Conservation (phyloP, 1,140 invertebrate genomes). For the Drosophila guanche region DNA sequence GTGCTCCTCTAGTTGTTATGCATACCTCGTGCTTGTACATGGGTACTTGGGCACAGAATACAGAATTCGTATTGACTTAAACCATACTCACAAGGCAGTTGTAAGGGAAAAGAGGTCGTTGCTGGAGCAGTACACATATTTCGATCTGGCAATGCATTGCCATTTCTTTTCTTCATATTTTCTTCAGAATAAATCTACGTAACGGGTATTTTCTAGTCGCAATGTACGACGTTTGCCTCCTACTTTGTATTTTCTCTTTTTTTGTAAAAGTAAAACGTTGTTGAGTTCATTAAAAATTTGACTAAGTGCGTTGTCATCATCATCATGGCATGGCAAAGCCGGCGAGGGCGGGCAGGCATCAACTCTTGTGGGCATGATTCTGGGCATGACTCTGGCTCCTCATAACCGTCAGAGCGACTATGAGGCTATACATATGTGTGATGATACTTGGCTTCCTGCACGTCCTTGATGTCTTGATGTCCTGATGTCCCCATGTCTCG, state of each 20-base stretch:
- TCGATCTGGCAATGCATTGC: too few relatives aligned
- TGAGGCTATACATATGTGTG: conserved; percentile 7
- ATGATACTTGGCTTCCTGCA: conserved; percentile 28
- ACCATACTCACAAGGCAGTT: too few relatives aligned
- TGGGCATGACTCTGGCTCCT: conserved; percentile 27
- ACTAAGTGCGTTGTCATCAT: conserved; percentile 76
- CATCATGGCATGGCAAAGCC: conserved; percentile 35
- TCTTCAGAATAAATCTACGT: neutral
- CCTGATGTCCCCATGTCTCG: too few relatives aligned
- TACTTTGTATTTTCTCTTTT: conserved; percentile 15
- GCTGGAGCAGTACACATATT: too few relatives aligned
- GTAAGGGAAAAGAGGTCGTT: too few relatives aligned
- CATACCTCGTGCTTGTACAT: neutral
- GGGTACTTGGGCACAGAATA: neutral
- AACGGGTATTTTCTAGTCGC: conserved; percentile 3
- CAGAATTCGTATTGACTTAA: neutral
- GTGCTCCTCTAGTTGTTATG: conserved; percentile 29
- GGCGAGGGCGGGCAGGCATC: conserved; percentile 1
- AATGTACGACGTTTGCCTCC: neutral
- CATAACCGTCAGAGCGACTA: conserved; percentile 28
- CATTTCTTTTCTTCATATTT: too few relatives aligned
- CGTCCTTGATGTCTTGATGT: conserved; percentile 35
- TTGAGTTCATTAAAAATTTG: conserved; percentile 79
- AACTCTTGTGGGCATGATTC: conserved; percentile 24
- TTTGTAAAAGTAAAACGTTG: conserved; percentile 74